Conservation (phyloP, 2,797 vertebrate genomes). For the Carduelis carduelis region DNA sequence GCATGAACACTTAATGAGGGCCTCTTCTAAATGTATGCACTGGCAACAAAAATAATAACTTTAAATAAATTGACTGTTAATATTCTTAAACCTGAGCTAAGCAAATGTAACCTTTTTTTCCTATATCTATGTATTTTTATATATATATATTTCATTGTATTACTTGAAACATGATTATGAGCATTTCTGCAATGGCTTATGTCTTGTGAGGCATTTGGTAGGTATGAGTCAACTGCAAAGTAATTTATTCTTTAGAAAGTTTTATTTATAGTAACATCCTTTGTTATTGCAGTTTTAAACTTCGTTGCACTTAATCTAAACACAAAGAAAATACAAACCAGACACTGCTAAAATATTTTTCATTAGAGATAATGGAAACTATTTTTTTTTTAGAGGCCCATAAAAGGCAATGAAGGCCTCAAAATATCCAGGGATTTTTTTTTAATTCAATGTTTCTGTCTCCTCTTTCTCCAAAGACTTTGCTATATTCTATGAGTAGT, state of each 20-base stretch:
- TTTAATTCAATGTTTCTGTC: slow-evolving; percentile 8
- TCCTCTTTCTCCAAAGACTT: background rate
- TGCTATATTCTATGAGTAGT: background rate
- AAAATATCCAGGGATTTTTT: slow-evolving; percentile 24
- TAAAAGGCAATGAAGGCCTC: slow-evolving; percentile 71
- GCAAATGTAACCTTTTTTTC: background rate
- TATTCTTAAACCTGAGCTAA: background rate
- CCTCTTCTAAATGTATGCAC: background rate
- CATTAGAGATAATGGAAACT: slow-evolving; percentile 75
- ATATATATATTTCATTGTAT: background rate
- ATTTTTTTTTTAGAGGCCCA: slow-evolving; percentile 68
- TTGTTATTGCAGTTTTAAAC: slow-evolving; percentile 62
- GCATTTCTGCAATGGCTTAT: background rate
- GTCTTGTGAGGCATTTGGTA: slow-evolving; percentile 11
- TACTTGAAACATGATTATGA: background rate
- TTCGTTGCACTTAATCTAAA: slow-evolving; percentile 64
- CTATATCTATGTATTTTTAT: background rate
- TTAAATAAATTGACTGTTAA: background rate
- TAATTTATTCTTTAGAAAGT: slow-evolving; percentile 51
- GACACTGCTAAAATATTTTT: slow-evolving; percentile 71
- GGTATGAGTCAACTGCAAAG: slow-evolving; percentile 39
- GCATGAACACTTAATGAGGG: background rate
- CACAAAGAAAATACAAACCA: slow-evolving; percentile 66
- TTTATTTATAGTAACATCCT: slow-evolving; percentile 52
- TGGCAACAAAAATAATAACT: background rate